Base-by-base conservation (phyloP, 2,888 invertebrate genomes). In the Ctenicera cuprea region DNA sequence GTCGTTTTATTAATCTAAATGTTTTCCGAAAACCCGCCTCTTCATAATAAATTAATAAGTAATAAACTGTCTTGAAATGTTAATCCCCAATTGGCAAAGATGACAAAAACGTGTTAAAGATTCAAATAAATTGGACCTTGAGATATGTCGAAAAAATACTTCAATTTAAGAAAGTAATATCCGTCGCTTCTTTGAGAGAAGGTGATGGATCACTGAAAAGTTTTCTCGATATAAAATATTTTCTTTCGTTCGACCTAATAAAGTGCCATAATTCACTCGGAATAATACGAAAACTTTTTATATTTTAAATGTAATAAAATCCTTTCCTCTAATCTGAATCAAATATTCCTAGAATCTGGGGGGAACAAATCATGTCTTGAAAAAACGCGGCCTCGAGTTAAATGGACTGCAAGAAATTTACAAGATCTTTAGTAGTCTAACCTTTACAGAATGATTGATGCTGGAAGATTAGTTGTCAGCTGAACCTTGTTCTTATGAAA, bases 351-450 rank as follows among this genome's bases (percentile, higher is more conserved):
- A 33, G n/a, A 16, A 50, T 37, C 62, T 61, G 38, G 41, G 20
- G 57, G 33, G 61, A 61, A 65, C 48, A 64, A 71, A 71, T 59
- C 57, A 45, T 43, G 57, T 59, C 22, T 12, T 43, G 14, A 68
- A 73, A 68, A 70, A 50, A 38, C 38, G 11, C 33, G 30, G 50
- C 38, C 43, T 70, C 52, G 43, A 66, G 67, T 76, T 74, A 77
- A 78, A 78, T 75, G 77, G 71, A 52, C 30, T 59, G 74, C 71
- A 79, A 78, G 78, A 76, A 79, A 75, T 77, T 70, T 72, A 77
- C 73, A 75, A 76, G 76, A 75, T 74, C 64, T 71, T 69, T 66
- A 75, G 69, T 68, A 70, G 64, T 41, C 66, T 71, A 75, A 72
- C 75, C 69, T 70, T 66, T 70, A 52, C 61, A 64, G 62, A 66